Base-by-base conservation (phyloP, 2,888 invertebrate genomes). In the Pilophorus perplexus region DNA sequence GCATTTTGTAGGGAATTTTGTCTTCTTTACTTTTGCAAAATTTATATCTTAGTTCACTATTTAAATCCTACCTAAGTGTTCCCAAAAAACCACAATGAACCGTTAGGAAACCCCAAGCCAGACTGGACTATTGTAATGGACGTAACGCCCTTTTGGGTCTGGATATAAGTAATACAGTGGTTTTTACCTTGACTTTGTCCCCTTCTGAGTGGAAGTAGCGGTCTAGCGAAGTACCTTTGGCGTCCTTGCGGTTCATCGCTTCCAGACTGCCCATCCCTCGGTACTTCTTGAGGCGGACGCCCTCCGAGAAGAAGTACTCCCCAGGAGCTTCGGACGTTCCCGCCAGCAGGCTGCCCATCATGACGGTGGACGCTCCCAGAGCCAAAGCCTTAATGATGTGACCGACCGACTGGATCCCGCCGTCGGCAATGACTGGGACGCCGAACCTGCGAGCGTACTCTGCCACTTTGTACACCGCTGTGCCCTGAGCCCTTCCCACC, bases 261-360 rank as follows among this genome's bases (percentile, higher is more conserved):
- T 99, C 99, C 70, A 99, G 81, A 64, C 96, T 94, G 23, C 96
- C 99, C 99, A 99, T 99, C 22, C 99, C 98, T 73, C 99, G 85
- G 77, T 98, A 99, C 77, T 99, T 99, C 80, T 99, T 99, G 64
- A 99, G 80, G 57, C 98, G 84, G 0, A 99, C 97, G 67, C 99
- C 98, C 79, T 98, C 96, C 46, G 96, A 92, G 78, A 96, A 99
- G 81, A 94, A 99, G 76, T 99, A 99, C 78, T 99, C 98, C 8
- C 99, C 98, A 0, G 98, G 98, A 23, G 98, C 95, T 80, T 99
- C 99, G 0, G 94, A 92, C 1, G 99, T 99, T 2, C 98, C 99
- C 57, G 98, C 99, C 69, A 99, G 80, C 71, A 99, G 82, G 0
- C 97, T 97, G 0, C 99, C 99, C 99, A 99, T 99, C 99, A 99